phyloP scores from a whole-genome alignment of 2,888 invertebrate genomes.

The Sinelater perroti region DNA sequence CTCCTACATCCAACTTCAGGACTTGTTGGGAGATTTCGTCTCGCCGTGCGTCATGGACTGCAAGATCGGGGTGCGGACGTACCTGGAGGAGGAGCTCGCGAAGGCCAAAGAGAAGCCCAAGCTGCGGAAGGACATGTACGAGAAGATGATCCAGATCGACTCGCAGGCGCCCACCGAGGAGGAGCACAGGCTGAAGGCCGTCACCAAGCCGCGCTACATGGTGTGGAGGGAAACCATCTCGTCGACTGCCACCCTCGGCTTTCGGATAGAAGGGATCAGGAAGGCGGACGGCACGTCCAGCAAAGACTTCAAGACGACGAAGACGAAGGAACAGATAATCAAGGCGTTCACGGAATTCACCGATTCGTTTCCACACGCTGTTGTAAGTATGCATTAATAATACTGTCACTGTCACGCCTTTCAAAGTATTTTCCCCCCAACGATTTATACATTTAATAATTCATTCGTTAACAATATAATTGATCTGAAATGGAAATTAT shows the following conservation, averaged over 20 bases:
- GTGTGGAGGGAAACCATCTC: slow-evolving; percentile 97
- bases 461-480: too few species aligned
- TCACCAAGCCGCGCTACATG: slow-evolving; percentile 95
- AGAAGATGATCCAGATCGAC: slow-evolving; percentile 96
- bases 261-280: slow-evolving; percentile 94
- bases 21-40: slow-evolving; percentile 88
- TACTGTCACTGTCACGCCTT: too few species aligned
- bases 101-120: slow-evolving; percentile 96
- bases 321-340: slow-evolving; percentile 82
- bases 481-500: too few species aligned
- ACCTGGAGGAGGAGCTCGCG: slow-evolving; percentile 92
- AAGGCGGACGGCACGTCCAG: slow-evolving; percentile 89
- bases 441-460: too few species aligned
- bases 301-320: slow-evolving; percentile 95
- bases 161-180: slow-evolving; percentile 88
- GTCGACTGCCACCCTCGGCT: slow-evolving; percentile 95
- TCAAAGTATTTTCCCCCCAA: too few species aligned
- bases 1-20: slow-evolving; percentile 91
- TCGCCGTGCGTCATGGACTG: slow-evolving; percentile 97
- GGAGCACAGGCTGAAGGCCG: slow-evolving; percentile 88
- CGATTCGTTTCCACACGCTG: slow-evolving; percentile 77
- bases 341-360: slow-evolving; percentile 85
- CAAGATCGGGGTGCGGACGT: slow-evolving; percentile 94
- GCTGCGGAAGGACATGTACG: slow-evolving; percentile 94
- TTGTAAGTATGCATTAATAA: too few species aligned